phyloP scores from a whole-genome alignment of 2,888 invertebrate species.

The Agelastica alni region DNA sequence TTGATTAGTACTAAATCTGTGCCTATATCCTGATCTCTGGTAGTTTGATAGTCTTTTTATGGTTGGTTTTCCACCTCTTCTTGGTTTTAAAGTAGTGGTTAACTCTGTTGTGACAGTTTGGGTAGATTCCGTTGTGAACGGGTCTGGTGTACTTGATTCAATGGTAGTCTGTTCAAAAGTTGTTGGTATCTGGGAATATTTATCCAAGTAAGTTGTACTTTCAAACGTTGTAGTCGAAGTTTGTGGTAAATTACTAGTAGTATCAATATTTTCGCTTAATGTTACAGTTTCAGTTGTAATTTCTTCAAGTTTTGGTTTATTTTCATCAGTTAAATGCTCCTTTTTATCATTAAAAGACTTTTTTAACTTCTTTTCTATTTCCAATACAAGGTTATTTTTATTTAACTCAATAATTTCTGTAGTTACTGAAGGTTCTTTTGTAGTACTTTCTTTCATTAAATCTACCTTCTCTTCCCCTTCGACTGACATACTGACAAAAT shows the following conservation, averaged over 20 bases:
- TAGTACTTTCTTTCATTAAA: background rate
- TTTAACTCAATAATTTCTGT: background rate
- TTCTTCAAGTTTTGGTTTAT: no score
- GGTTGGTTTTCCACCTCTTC: constrained; percentile 14
- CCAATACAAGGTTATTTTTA: background rate
- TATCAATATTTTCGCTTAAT: constrained; percentile 15
- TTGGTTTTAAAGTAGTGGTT: constrained; percentile 12
- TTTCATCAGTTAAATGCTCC: background rate
- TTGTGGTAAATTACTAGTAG: background rate
- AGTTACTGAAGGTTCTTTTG: background rate
- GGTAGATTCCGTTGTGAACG: constrained; percentile 4
- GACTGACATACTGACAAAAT: no score
- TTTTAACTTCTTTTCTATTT: no score
- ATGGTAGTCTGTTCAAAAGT: constrained; percentile 16
- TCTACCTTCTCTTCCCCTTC: no score
- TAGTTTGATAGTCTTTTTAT: constrained; percentile 10
- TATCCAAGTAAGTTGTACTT: background rate
- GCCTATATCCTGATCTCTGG: constrained; percentile 33
- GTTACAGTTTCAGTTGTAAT: constrained; percentile 21
- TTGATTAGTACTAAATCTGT: constrained; percentile 43
- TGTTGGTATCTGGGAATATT: constrained; percentile 12
- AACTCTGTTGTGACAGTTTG: constrained; percentile 2
- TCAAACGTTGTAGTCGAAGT: constrained; percentile 1
- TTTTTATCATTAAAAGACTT: no score
- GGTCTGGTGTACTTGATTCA: constrained; percentile 1